phyloP scores from a whole-genome alignment of 1,140 invertebrate genomes.

The Eurosta solidaginis region DNA sequence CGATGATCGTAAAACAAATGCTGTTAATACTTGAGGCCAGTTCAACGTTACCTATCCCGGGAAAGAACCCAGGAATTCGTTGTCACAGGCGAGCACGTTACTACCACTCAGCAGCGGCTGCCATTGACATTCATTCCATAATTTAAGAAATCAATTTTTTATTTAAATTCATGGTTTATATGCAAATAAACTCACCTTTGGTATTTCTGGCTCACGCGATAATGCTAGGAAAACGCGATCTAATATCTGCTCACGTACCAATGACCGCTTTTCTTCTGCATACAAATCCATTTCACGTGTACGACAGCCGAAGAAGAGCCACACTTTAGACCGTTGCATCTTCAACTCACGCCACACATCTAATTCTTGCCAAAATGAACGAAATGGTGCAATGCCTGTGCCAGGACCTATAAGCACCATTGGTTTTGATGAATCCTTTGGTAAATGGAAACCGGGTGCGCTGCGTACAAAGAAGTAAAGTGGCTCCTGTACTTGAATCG shows the following conservation, averaged over 20 bases:
- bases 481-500: slow-evolving; percentile 71
- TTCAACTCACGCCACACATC: slow-evolving; percentile 59
- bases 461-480: slow-evolving; percentile 85
- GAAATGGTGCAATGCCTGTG: slow-evolving; percentile 90
- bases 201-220: slow-evolving; percentile 78
- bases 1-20: too few relatives aligned
- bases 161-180: too few relatives aligned
- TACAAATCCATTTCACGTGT: slow-evolving; percentile 84
- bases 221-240: slow-evolving; percentile 82
- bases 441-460: slow-evolving; percentile 90
- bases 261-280: slow-evolving; percentile 78
- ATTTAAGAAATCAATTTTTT: too few relatives aligned
- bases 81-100: too few relatives aligned
- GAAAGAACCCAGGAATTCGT: too few relatives aligned
- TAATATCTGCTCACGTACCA: slow-evolving; percentile 75
- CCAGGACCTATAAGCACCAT: slow-evolving; percentile 94
- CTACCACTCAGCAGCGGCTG: too few relatives aligned
- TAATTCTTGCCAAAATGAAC: slow-evolving; percentile 89
- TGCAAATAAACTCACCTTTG: slow-evolving; percentile 70
- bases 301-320: slow-evolving; percentile 91
- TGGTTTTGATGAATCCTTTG: slow-evolving; percentile 78
- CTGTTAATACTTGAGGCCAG: too few relatives aligned
- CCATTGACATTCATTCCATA: too few relatives aligned
- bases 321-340: slow-evolving; percentile 66
- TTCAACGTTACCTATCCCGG: too few relatives aligned